Conservation (phyloP, 2,113 vertebrate genomes). For the Amazona vittata region DNA sequence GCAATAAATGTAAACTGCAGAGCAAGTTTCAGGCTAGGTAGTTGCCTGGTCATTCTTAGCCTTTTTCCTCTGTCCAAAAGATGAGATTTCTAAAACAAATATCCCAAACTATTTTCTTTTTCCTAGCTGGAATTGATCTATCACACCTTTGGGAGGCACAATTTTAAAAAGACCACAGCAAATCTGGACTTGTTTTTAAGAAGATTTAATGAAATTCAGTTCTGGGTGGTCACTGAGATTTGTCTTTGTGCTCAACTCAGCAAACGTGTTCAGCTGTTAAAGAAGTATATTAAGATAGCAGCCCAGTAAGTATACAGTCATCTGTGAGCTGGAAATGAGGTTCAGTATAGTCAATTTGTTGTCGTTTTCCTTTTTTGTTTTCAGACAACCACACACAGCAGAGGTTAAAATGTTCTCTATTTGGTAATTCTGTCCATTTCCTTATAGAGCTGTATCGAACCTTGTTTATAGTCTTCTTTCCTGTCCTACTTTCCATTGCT, state of each 20-base stretch:
- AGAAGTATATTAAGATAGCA: slow-evolving; percentile 99
- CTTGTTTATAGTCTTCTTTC: not conserved
- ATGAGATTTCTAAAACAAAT: not conserved
- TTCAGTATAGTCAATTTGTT: not conserved
- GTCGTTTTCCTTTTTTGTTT: not conserved
- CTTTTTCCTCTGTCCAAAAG: not conserved
- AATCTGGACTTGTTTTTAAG: slow-evolving; percentile 97
- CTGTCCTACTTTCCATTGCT: not conserved
- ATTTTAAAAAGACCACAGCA: slow-evolving; percentile 93
- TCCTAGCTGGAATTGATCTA: slow-evolving; percentile 93
- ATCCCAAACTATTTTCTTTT: slow-evolving; percentile 39
- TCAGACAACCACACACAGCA: not conserved
- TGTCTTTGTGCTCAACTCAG: slow-evolving; percentile 94
- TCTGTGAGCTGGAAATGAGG: not conserved
- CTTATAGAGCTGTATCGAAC: not conserved
- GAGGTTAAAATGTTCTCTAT: not conserved
- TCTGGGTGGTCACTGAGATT: slow-evolving; percentile 96
- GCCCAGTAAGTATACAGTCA: slow-evolving; percentile 86
- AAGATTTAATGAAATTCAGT: slow-evolving; percentile 98
- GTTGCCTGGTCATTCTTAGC: not conserved
- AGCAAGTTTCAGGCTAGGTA: not conserved
- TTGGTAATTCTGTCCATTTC: not conserved
- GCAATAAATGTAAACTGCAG: not conserved
- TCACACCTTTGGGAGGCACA: slow-evolving; percentile 94
- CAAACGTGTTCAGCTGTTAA: slow-evolving; percentile 96